phyloP scores from a whole-genome alignment of 2,113 vertebrate genomes.

The Thomomys bottae region DNA sequence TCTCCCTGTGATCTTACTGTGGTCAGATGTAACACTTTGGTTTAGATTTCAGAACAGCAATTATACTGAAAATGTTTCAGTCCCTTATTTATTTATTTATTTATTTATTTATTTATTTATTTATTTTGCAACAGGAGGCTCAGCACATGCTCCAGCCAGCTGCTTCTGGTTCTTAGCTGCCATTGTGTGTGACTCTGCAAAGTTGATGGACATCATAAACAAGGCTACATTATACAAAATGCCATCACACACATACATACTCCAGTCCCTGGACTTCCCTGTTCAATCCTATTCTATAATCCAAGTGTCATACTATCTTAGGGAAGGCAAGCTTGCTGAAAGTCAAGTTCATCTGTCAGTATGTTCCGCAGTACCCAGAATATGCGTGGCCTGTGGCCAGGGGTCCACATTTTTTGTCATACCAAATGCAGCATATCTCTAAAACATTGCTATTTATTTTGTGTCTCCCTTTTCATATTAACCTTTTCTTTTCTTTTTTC shows the following conservation, averaged over 20 bases:
- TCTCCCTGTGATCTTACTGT: conserved; percentile 39
- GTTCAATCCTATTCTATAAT: not conserved
- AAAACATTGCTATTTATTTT: not conserved
- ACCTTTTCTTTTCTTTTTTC: conserved; percentile 1
- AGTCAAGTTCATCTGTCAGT: not conserved
- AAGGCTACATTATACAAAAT: not conserved
- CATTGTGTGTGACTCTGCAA: not conserved
- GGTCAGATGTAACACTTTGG: not conserved
- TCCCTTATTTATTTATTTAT: not conserved
- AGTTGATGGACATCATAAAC: not conserved
- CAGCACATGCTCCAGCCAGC: not conserved
- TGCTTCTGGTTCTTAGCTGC: not conserved
- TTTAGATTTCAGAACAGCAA: conserved; percentile 47
- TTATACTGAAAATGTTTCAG: conserved; percentile 4
- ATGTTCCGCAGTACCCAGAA: not conserved
- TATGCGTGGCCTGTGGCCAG: not conserved
- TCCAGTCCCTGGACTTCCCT: not conserved
- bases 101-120: too few species aligned
- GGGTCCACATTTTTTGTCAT: conserved; percentile 10
- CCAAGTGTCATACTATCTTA: not conserved
- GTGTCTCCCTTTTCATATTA: not conserved
- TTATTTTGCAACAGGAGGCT: not conserved
- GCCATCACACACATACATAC: not conserved
- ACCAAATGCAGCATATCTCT: not conserved
- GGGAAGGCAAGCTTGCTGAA: not conserved